phyloP scores from a whole-genome alignment of 2,113 vertebrate genomes.

The Fregetta grallaria region DNA sequence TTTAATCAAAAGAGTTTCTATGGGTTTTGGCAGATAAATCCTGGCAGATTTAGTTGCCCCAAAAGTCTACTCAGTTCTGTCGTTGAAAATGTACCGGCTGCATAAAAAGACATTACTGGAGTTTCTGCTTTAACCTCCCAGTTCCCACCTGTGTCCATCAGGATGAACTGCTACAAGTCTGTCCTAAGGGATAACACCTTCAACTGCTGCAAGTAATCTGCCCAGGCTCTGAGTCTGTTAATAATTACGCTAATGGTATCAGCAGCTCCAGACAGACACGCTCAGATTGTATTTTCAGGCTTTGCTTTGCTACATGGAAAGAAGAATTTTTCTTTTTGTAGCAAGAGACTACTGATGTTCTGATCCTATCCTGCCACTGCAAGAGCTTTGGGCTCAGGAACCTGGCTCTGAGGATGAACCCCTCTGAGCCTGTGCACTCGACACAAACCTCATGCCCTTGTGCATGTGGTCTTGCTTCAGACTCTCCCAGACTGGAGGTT shows the following conservation, averaged over 20 bases:
- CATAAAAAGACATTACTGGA: neutral
- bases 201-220: neutral
- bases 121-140: neutral
- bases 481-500: neutral
- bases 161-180: neutral
- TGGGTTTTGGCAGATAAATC: neutral
- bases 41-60: neutral
- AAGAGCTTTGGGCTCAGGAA: accelerated
- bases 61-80: neutral
- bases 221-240: neutral
- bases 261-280: neutral
- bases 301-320: neutral
- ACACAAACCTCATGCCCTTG: neutral
- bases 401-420: neutral
- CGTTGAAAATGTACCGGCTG: neutral
- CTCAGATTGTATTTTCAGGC: neutral
- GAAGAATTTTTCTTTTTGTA: neutral
- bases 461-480: neutral
- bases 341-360: neutral
- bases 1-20: neutral
- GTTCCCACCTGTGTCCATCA: neutral
- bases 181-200: neutral
- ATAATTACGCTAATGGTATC: neutral
- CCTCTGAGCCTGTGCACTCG: neutral
- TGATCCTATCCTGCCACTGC: neutral